Evolutionary conservation across 2,888 invertebrate genomes (phyloP), one percentile per base, ranked within the genome.

Genomic region (Doris montereyensis): DNA sequence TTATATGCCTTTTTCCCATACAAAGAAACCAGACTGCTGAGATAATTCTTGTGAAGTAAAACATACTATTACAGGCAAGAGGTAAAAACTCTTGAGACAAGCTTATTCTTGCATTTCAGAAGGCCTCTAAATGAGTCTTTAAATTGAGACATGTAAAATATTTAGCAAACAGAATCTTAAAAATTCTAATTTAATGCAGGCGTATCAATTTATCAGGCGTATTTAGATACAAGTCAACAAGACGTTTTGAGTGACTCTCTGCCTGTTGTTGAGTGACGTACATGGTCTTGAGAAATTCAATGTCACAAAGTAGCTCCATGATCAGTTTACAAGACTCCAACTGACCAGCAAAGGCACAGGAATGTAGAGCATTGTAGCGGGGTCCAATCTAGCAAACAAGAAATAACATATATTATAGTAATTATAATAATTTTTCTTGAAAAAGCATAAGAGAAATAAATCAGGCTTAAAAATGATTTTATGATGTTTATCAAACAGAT

Each of bases 331-430:
- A 79, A 0, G 79, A 79, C 24, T 70, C 79, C 28, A 79, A 41
- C 52, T 76, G 71, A 21, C 65, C 52, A 13, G 71, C 76, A 28
- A 79, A 70, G 5, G 76, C 79, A 65, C 79, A 68, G 10, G 79
- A 60, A 76, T 79, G 79, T 30, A 79, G 32, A 8, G 79, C 79
- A 79, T 79, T 79, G 76, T 79, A 79, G n/a, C 79, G 79, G 17
- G 79, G 28, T 17, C 79, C 79, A 71, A 75, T 76, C 79, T 79
- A 68, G 52, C 5, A 41, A 41, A n/a, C n/a, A n/a, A n/a, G n/a
- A n/a, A n/a, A n/a, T n/a, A n/a, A n/a, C n/a, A n/a, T n/a, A n/a
- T n/a, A n/a, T n/a, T n/a, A n/a, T n/a, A n/a, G n/a, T n/a, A n/a
- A n/a, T n/a, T n/a, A n/a, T n/a, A n/a, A n/a, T 35, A 1, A 32